Base-by-base conservation (phyloP, 2,888 invertebrate genomes). In the Epicampocera succincta region DNA sequence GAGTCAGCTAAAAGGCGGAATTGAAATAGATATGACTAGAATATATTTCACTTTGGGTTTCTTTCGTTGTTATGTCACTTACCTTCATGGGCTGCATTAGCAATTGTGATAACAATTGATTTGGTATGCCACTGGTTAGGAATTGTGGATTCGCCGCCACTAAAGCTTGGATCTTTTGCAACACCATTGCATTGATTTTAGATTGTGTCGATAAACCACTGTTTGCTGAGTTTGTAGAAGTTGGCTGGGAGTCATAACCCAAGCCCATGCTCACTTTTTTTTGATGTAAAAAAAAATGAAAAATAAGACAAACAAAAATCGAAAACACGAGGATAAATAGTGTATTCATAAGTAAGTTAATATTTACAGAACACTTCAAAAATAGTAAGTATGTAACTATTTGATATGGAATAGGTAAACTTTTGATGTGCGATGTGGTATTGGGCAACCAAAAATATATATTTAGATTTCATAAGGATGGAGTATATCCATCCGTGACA, bases 41-140 rank as follows among this genome's bases (percentile, higher is more conserved):
- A n/a, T n/a, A n/a, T n/a, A n/a, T n/a, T n/a, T n/a, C n/a, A n/a
- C n/a, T n/a, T n/a, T n/a, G n/a, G n/a, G n/a, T n/a, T n/a, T n/a
- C n/a, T 25, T 25, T 25, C 25, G 25, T 3, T 25, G 25, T 3
- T 3, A 25, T 25, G 1, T n/a, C 11, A 71, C 78, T 83, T 33
- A 91, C 90, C 88, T 91, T 92, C 65, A 88, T 88, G n/a, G 92
- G 91, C 84, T 92, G 92, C 93, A 93, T 93, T 92, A 94, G 93
- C 89, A 94, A 91, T 82, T 93, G 93, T 21, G 93, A 92, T 21
- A 94, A 91, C 33, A 93, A 92, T 87, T 94, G 93, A 84, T 93
- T 93, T 87, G 89, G 91, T 86, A 91, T 91, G 72, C 91, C 91
- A 79, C 90, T 89, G 73, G 90, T 91, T 78, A 91, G 85, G 80